Evolutionary conservation across 2,888 invertebrate species (phyloP), one percentile per base, ranked within the genome.

Genomic region (Phyllotreta striolata): DNA sequence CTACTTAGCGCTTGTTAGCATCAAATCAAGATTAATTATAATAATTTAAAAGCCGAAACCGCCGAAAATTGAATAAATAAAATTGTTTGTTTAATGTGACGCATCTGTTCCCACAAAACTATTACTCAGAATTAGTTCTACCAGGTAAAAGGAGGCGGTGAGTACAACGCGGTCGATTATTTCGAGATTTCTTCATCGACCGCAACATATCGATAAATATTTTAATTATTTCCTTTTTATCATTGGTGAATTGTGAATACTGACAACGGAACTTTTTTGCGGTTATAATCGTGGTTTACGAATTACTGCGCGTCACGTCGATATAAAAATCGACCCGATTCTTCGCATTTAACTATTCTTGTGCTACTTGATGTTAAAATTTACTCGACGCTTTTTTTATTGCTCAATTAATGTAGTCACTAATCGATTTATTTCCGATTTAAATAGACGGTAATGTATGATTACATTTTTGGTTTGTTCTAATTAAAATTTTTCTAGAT

Each of bases 21-120:
- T 47, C 47, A 12, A 47, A 47, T 47, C 47, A 13, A 47, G 34
- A 24, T 47, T 47, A 47, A 47, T 47, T 47, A 47, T 14, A 24
- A 47, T 47, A 47, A 47, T 47, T 47, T 47, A 47, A 7, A 14
- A 10, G 47, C 47, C 9, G 24, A 24, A 47, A 47, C 47, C 47
- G 24, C 47, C 6, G 47, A 47, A 47, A 47, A 47, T 47, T 47
- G 47, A 47, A 47, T 47, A 14, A 47, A 47, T 24, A 47, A 47
- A 47, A 47, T 47, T 47, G 47, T 47, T 47, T 47, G 47, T 47
- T 47, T 47, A 47, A 47, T 14, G 24, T 47, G 47, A 47, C 47
- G 34, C 47, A 47, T 47, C 47, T 47, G 47, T 14, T 12, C 47
- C 13, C 47, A 47, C 44, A 47, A 47, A 47, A 14, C 47, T 47